A percentile compares a stretch with the other conserved stretches of the same genome.
phyloP scores from a whole-genome alignment of 1,140 invertebrate genomes.

The Eurosta solidaginis region DNA sequence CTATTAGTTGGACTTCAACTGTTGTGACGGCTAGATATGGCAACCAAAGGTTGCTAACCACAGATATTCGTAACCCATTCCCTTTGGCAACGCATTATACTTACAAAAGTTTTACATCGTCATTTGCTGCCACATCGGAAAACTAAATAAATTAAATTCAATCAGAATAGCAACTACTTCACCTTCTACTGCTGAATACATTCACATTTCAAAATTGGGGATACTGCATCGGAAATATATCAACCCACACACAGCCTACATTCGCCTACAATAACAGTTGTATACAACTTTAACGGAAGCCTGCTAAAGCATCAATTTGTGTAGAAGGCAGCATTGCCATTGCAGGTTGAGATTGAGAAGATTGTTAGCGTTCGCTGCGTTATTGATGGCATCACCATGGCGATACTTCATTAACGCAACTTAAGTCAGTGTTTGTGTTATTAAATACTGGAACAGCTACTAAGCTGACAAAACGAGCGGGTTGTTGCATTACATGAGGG shows the following conservation, averaged over 20 bases:
- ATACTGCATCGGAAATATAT: no score
- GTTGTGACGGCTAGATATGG: no score
- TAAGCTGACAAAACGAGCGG: slow-evolving; percentile 1
- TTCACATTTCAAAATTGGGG: neutral
- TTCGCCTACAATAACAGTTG: no score
- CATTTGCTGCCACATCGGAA: neutral
- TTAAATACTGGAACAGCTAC: slow-evolving; percentile 42
- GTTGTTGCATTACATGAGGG: neutral
- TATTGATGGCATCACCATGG: slow-evolving; percentile 49
- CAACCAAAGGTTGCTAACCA: no score
- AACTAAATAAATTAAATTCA: neutral
- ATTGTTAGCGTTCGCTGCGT: neutral
- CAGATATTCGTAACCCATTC: neutral
- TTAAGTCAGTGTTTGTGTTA: slow-evolving; percentile 50
- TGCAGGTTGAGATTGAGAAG: neutral
- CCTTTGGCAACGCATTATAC: neutral
- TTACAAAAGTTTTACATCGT: neutral
- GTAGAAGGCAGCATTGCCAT: neutral
- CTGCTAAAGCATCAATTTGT: no score
- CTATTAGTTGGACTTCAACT: no score
- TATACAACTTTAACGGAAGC: no score
- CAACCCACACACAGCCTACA: no score
- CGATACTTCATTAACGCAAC: slow-evolving; percentile 59
- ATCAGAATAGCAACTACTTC: neutral
- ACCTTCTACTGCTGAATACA: neutral